Evolutionary conservation across 2,797 vertebrate genomes (phyloP).

Genomic region (Danio tinwini): DNA sequence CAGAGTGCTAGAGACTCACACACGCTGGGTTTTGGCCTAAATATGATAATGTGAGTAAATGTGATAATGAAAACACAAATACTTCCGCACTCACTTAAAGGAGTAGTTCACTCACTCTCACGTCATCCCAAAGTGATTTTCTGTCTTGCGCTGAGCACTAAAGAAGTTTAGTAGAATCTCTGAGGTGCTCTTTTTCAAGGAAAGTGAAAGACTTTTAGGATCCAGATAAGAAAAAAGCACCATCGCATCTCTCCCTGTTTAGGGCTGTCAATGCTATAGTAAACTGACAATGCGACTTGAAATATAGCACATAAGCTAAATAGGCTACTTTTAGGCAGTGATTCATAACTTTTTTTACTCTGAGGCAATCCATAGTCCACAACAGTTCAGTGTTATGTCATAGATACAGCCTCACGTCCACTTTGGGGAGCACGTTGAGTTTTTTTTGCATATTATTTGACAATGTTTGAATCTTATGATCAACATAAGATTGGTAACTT

Average conservation of each 20-base stretch:
- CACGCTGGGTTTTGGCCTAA: conserved; percentile 4
- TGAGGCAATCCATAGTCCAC: not conserved
- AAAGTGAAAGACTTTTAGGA: conserved; percentile 1
- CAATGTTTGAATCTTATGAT: too few relatives aligned
- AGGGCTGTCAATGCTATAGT: not conserved
- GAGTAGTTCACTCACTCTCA: not conserved
- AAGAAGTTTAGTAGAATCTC: not conserved
- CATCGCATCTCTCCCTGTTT: not conserved
- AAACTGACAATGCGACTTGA: not conserved
- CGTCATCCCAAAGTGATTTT: conserved; percentile 1
- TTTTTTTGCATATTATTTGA: too few relatives aligned
- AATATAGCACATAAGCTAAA: not conserved
- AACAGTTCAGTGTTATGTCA: not conserved
- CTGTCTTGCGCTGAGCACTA: not conserved
- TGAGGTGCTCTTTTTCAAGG: not conserved
- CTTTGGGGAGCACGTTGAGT: too few relatives aligned
- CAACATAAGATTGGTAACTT: too few relatives aligned
- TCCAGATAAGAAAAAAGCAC: not conserved
- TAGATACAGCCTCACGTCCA: too few relatives aligned
- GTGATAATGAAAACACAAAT: conserved; percentile 21
- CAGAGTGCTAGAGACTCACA: not conserved
- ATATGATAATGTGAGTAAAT: conserved; percentile 27
- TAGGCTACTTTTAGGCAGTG: not conserved
- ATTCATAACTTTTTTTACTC: not conserved
- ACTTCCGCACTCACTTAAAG: conserved; percentile 15